phyloP scores from a whole-genome alignment of 2,888 invertebrate species.

The Andrena trimmerana region DNA sequence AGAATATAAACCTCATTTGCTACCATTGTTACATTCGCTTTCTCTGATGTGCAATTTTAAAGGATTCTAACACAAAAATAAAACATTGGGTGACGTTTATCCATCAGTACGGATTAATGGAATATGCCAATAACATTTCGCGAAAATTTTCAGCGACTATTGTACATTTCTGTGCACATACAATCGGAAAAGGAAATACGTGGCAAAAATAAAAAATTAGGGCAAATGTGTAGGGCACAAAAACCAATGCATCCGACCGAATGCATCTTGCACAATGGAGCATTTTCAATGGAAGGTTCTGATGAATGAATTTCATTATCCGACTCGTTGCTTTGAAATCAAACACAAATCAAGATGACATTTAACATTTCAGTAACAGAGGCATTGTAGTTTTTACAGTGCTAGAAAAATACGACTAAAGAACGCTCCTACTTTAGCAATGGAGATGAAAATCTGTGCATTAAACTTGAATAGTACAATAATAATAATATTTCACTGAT shows the following conservation, averaged over 20 bases:
- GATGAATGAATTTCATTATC: conserved; percentile 14
- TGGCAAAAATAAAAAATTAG: background rate
- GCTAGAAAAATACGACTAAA: too few relatives aligned
- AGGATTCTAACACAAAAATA: too few relatives aligned
- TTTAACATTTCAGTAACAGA: background rate
- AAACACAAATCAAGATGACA: background rate
- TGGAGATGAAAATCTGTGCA: background rate
- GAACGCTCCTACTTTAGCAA: too few relatives aligned
- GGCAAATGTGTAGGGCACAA: background rate
- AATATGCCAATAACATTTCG: too few relatives aligned
- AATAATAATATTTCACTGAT: too few relatives aligned
- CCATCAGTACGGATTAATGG: too few relatives aligned
- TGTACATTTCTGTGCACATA: background rate
- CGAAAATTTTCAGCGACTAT: background rate
- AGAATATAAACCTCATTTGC: too few relatives aligned
- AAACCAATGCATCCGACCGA: background rate
- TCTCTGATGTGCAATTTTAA: too few relatives aligned
- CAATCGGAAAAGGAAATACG: background rate
- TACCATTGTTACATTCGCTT: too few relatives aligned
- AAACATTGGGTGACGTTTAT: too few relatives aligned
- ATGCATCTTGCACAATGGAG: conserved; percentile 13
- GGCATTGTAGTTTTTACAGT: background rate
- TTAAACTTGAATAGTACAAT: background rate
- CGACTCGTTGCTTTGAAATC: background rate
- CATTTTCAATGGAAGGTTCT: background rate